These are phyloP conservation scores for Nomada goodeniana DNA, from an alignment of 2,888 invertebrate species.

Conservation along the genomic window DNA sequence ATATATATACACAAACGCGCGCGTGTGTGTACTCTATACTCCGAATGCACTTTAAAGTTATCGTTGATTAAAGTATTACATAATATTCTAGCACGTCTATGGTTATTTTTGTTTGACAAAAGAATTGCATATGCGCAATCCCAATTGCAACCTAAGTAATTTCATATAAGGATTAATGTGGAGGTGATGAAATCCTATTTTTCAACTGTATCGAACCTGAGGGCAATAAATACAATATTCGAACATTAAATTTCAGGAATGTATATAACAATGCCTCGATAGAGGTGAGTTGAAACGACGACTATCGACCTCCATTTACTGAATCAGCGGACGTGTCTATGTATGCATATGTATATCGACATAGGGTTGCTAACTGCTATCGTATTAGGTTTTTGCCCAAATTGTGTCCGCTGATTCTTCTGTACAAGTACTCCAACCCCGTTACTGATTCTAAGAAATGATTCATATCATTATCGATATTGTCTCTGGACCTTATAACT, in stretches of 20 bases:
- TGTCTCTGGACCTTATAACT: too few species aligned
- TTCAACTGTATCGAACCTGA: not conserved
- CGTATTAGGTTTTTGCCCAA: not conserved
- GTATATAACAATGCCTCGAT: constrained; percentile 4
- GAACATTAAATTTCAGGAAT: constrained; percentile 3
- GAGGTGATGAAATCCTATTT: not conserved
- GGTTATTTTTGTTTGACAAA: not conserved
- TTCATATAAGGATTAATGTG: not conserved
- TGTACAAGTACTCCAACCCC: too few species aligned
- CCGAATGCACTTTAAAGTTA: constrained; percentile 30
- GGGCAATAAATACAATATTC: not conserved
- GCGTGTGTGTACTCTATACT: not conserved
- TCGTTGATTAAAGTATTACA: constrained; percentile 17
- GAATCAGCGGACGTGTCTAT: constrained; percentile 42
- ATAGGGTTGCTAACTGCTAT: constrained; percentile 26
- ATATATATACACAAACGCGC: too few species aligned
- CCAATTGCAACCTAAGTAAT: not conserved
- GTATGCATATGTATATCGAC: constrained; percentile 20
- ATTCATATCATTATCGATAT: too few species aligned
- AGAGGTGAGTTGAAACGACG: constrained; percentile 14
- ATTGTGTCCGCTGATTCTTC: too few species aligned
- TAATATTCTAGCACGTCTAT: constrained; percentile 5
- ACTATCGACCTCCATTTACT: constrained; percentile 38
- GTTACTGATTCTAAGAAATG: too few species aligned
- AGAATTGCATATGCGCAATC: not conserved